Evolutionary conservation across 1,140 invertebrate genomes (phyloP).

Genomic region (Ylistrum balloti): DNA sequence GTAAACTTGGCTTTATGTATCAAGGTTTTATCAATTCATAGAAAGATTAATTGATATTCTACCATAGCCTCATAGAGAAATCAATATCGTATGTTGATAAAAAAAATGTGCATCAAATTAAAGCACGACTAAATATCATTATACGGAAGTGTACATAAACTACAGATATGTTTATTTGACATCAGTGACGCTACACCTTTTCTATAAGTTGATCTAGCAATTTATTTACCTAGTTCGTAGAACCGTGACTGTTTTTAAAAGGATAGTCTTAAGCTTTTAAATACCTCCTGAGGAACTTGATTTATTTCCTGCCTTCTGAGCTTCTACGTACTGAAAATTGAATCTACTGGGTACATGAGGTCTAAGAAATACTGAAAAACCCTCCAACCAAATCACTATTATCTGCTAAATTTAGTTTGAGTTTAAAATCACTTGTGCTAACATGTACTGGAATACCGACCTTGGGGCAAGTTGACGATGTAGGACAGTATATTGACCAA

Average conservation of each 20-base stretch:
- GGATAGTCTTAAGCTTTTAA: neutral
- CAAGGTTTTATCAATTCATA: too few relatives aligned
- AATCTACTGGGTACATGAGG: neutral
- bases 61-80: too few relatives aligned
- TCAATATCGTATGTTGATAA: too few relatives aligned
- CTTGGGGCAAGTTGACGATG: neutral
- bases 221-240: neutral
- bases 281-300: too few relatives aligned
- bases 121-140: too few relatives aligned
- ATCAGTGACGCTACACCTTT: neutral
- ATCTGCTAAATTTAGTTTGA: neutral
- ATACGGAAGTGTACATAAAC: too few relatives aligned
- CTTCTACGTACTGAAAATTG: neutral
- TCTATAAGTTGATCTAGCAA: neutral
- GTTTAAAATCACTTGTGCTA: slow-evolving; percentile 28
- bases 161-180: too few relatives aligned
- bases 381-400: neutral
- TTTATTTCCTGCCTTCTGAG: neutral
- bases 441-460: neutral
- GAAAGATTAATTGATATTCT: too few relatives aligned
- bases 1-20: too few relatives aligned
- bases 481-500: neutral
- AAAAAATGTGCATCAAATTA: too few relatives aligned
- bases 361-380: neutral
- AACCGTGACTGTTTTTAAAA: neutral